Evolutionary conservation across 2,888 invertebrate species (phyloP), one percentile per base, ranked within the genome.

Genomic region (Helicoverpa assulta): DNA sequence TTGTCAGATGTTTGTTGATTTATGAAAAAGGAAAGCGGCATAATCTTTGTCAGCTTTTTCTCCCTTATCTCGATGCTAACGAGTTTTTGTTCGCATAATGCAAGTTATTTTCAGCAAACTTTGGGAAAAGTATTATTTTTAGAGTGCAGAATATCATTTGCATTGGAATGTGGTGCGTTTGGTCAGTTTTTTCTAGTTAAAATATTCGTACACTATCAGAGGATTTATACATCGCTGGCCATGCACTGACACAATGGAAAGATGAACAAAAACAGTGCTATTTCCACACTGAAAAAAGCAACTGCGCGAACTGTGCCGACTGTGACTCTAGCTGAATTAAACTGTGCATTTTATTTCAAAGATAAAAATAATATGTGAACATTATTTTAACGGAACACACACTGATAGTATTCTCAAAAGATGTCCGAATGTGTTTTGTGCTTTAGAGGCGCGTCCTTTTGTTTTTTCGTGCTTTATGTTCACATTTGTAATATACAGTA

Each of bases 191-290:
- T 88, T 88, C 90, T 91, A 90, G 85, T 92, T 88, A 89, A 93
- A 91, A 91, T 90, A 92, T 92, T 91, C 89, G 88, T 78, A 78
- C 88, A 85, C 87, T 92, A 93, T 94, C 93, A 88, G 91, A 89
- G 94, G 93, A 94, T 92, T 92, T 88, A 92, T 91, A 93, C 94
- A 91, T 91, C 89, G 90, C 89, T 92, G 93, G 85, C 84, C 87
- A 86, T 87, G 90, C 90, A 84, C 89, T 86, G 87, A 86, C 89
- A 92, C 92, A 93, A 91, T 93, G 91, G 91, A 88, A 86, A 91
- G 90, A 93, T 91, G 92, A 92, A 93, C 88, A 94, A 93, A 94
- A 92, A 91, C 90, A 90, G 83, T 84, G 88, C 87, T 84, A 87
- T 91, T 92, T 87, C 80, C 86, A 73, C 75, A 75, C 77, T 76